Evolutionary conservation across 2,888 invertebrate genomes (phyloP).

Genomic region (Apodemia mormo): DNA sequence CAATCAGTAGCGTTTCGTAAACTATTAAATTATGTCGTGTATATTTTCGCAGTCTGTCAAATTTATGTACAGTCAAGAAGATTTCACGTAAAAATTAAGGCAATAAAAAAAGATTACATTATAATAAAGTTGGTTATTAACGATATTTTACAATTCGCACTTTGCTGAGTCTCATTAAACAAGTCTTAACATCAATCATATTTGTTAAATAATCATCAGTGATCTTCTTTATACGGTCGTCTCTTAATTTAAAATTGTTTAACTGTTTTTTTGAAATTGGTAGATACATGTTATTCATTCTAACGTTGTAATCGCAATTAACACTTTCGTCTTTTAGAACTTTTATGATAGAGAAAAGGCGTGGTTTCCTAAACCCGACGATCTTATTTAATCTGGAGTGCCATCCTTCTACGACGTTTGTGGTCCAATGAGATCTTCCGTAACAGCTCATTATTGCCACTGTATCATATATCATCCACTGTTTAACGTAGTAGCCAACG

Average conservation of each 20-base stretch:
- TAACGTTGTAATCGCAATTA: background rate
- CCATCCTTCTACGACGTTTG: conserved; percentile 5
- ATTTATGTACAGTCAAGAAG: conserved; percentile 6
- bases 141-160: too few relatives aligned
- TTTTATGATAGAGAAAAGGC: conserved; percentile 5
- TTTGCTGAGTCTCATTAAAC: too few relatives aligned
- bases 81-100: background rate
- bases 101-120: too few relatives aligned
- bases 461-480: background rate
- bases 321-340: conserved; percentile 3
- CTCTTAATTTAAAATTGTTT: conserved; percentile 1
- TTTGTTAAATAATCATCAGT: too few relatives aligned
- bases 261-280: background rate
- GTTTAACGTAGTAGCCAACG: conserved; percentile 1
- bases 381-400: conserved; percentile 5
- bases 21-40: conserved; percentile 2
- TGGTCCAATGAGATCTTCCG: conserved; percentile 5
- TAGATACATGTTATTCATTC: background rate
- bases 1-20: background rate
- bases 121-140: too few relatives aligned
- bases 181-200: too few relatives aligned
- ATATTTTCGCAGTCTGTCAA: conserved; percentile 5
- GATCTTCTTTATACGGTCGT: too few relatives aligned
- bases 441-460: conserved; percentile 3
- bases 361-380: conserved; percentile 5